Evolutionary conservation across 92 coral and sea anemone genomes (phyloP), one percentile per base, ranked within the genome.

Genomic region (Zoanthus sansibaricus): DNA sequence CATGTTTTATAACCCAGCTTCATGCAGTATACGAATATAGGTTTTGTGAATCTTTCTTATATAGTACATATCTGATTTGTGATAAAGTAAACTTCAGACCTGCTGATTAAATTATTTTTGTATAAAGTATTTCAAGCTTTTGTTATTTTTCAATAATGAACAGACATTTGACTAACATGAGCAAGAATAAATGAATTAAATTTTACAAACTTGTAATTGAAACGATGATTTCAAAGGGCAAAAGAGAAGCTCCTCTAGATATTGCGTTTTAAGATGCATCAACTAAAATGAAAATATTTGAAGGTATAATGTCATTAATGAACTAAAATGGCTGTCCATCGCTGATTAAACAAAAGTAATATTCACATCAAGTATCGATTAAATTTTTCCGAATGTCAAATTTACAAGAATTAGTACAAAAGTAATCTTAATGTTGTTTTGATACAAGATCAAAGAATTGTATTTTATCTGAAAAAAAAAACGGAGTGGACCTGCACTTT

Each of bases 31-130:
- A 80, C 47, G 85, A 80, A 80, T 66, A 80, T 80, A 80, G 46
- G 16, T 56, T 78, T 62, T 78, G 5, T 66, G 61, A 78, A 59
- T 54, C 69, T 47, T 47, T 66, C 6, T 79, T 62, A 62, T 79
- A 79, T 37, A 33, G 30, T 80, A 80, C 30, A 45, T 12, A 71
- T 66, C 25, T 66, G 71, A 67, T 47, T 62, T 80, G 37, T 12
- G 85, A 80, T 64, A 71, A 80, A 66, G 85, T 46, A 80, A 61
- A 80, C 45, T 66, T 80, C 85, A 80, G 85, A 56, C 85, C 85
- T 80, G 85, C 85, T 80, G 85, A 67, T 80, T 62, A 80, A 68
- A 18, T 45, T 49, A 78, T n/a, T 49, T 80, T 51, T 54, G 71
- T 46, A 68, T 44, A 66, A 80, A 80, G 72, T 64, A 18, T 61